Percentiles rank a stretch among this genome's conserved stretches.
Conservation (phyloP, 2,113 vertebrate species). For the Etheostoma spectabile region DNA sequence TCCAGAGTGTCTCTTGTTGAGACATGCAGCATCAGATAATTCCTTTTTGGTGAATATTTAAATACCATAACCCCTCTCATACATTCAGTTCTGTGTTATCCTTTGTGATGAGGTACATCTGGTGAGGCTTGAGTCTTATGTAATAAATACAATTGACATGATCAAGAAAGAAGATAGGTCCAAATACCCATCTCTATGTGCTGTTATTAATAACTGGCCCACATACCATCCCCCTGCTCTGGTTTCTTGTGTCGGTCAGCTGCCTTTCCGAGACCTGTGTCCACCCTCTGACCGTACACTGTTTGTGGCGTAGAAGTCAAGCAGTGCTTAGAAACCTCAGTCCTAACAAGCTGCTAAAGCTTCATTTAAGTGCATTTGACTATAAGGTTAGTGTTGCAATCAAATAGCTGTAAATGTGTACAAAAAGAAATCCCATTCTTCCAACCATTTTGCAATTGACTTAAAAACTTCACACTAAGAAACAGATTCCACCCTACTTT, state of each 20-base stretch:
- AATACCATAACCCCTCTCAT: not conserved
- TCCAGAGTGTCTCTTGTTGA: not conserved
- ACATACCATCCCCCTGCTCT: constrained; percentile 77
- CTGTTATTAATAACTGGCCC: constrained; percentile 82
- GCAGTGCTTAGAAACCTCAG: not conserved
- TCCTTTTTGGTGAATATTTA: not conserved
- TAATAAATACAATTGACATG: not conserved
- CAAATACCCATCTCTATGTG: constrained; percentile 36
- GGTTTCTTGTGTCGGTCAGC: constrained; percentile 66
- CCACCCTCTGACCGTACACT: not conserved
- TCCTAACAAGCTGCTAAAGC: not conserved
- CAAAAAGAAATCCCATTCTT: not conserved
- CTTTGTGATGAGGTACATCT: not conserved
- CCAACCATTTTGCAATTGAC: not conserved
- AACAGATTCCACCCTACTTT: not conserved
- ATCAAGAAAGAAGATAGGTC: constrained; percentile 20
- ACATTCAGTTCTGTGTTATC: not conserved
- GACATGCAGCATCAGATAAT: not conserved
- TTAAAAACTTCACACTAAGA: not conserved
- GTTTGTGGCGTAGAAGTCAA: not conserved
- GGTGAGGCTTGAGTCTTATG: not conserved
- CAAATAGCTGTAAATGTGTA: not conserved
- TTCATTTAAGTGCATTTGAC: not conserved
- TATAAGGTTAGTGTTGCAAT: not conserved
- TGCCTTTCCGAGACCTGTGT: constrained; percentile 20